Conservation (phyloP, 2,888 invertebrate genomes). For the Argyresthia albistria region DNA sequence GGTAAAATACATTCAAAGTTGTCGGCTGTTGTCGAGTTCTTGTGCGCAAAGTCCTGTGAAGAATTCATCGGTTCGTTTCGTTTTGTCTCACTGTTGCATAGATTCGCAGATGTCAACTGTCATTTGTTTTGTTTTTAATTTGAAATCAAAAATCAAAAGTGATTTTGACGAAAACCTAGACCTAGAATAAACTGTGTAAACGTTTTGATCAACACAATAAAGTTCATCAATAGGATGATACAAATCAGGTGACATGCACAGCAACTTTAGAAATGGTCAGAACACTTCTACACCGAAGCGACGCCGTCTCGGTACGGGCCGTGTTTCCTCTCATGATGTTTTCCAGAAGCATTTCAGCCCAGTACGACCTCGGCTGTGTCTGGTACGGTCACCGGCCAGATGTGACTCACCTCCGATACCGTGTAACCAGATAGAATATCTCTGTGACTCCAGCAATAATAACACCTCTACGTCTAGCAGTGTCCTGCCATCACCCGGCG, state of each 20-base stretch:
- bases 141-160: no score
- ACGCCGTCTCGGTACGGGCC: conserved; percentile 37
- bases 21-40: no score
- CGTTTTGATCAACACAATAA: no score
- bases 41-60: no score
- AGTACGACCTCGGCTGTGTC: not conserved
- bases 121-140: no score
- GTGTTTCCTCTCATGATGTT: conserved; percentile 21
- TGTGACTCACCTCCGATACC: conserved; percentile 54
- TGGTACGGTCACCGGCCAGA: conserved; percentile 9
- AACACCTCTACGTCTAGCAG: conserved; percentile 22
- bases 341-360: conserved; percentile 6
- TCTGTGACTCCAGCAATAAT: conserved; percentile 37
- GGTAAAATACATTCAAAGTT: no score
- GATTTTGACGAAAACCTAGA: no score
- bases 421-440: conserved; percentile 56
- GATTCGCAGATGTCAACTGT: no score
- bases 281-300: conserved; percentile 50
- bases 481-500: conserved; percentile 37
- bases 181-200: no score
- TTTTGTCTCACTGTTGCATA: no score
- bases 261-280: conserved; percentile 10
- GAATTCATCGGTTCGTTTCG: no score
- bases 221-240: no score
- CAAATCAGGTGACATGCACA: conserved; percentile 9